Evolutionary conservation across 2,113 vertebrate species (phyloP), one percentile per base, ranked within the genome.

Genomic region (Pangasianodon hypophthalmus): DNA sequence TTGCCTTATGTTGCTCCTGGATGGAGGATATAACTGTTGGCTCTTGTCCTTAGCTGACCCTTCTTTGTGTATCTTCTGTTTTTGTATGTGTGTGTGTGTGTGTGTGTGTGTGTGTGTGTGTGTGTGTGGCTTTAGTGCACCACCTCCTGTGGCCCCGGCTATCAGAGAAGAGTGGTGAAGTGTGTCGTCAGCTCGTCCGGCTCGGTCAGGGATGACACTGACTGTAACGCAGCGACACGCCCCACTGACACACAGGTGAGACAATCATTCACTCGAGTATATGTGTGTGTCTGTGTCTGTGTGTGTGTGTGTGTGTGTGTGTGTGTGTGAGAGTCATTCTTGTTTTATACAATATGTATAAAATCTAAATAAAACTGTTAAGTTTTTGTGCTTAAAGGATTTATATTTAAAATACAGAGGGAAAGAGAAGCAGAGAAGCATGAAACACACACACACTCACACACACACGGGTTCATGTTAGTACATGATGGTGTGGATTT

Each of bases 81-180:
- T 73, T 41, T 60, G 54, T 86, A 37, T 87, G 32, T 90, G 44
- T 82, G 4, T 77, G 54, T 67, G 58, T 87, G 60, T 88, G 37
- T 90, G 46, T 73, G 69, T 73, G 69, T 77, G 73, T 62, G 37
- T 81, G 79, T 73, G 60, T 37, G 44, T 81, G 60, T 71, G 64
- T 88, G 69, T 88, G 46, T 90, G 50, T 71, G 6, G 89, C 82
- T 90, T 32, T 93, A 99, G 98, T 99, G 98, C 95, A 98, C 98
- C 1, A 95, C 95, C 90, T 97, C 97, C 19, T 99, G 98, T 93
- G 98, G 98, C 79, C 96, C 96, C 87, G 98, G 98, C 81, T 99
- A 99, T 94, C 98, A 99, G 93, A 97, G 97, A 95, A 96, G 98
- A 94, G 97, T 96, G 0, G 98, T 99, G 92, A 98, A 98, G 92